Conservation (phyloP, 2,888 invertebrate genomes). For the Mechanitis mazaeus region DNA sequence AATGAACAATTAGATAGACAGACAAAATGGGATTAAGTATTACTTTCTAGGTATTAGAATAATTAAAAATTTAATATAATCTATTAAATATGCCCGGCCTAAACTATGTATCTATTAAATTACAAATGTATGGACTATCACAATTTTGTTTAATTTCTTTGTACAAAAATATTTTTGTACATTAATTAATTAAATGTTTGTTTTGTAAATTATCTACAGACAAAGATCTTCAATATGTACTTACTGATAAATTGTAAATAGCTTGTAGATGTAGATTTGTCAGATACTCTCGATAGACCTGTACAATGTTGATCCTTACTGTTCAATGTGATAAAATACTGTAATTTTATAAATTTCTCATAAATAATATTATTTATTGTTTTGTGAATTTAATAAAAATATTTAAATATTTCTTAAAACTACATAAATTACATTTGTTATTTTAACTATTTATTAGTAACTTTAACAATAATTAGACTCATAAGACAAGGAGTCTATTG, state of each 20-base stretch:
- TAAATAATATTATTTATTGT: conserved; percentile 13
- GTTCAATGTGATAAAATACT: not conserved
- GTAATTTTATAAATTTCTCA: conserved; percentile 15
- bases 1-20: conserved; percentile 8
- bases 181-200: not conserved
- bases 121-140: too few relatives aligned
- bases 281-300: conserved; percentile 7
- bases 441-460: too few relatives aligned
- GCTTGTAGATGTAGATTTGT: conserved; percentile 12
- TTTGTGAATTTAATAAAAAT: conserved; percentile 12
- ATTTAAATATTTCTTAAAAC: conserved; percentile 3
- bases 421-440: conserved; percentile 3
- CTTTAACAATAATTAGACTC: too few relatives aligned
- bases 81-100: conserved; percentile 6
- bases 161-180: too few relatives aligned
- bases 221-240: conserved; percentile 9
- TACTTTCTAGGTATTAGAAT: conserved; percentile 3
- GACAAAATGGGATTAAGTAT: not conserved
- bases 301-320: conserved; percentile 1
- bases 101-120: conserved; percentile 4
- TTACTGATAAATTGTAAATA: conserved; percentile 15
- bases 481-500: too few relatives aligned
- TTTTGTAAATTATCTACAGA: conserved; percentile 9
- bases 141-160: too few relatives aligned
- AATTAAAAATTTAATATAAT: not conserved